Evolutionary conservation across 1,140 invertebrate genomes (phyloP), one percentile per base, ranked within the genome.

Genomic region (Drosophila sp.): DNA sequence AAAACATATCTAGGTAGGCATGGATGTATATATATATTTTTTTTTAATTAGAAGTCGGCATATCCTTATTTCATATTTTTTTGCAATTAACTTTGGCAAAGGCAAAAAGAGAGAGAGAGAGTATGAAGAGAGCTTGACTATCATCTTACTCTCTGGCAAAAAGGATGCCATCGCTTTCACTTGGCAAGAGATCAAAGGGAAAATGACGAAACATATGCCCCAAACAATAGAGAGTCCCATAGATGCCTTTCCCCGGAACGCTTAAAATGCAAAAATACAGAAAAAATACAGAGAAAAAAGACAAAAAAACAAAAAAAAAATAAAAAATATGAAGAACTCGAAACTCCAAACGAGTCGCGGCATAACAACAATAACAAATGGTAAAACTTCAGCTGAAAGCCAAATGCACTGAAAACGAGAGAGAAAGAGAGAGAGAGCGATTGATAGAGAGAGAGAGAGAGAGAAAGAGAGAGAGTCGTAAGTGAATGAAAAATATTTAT

Each of bases 401-500:
- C 75, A 68, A 73, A 67, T 67, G 69, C 68, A 78, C 56, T 56
- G 61, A 77, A 61, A 82, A 57, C 62, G 47, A 47, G 41, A 50
- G 55, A 61, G 33, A 32, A 40, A 54, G 38, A 38, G 58, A 30
- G 44, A 8, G 17, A 65, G 33, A 6, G 17, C 50, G 55, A 5
- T n/a, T 40, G 30, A 66, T 58, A 71, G 35, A 11, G 35, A 47
- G 1, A 50, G 23, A 50, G 44, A 27, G 23, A 4, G 7, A 50
- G 23, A 25, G 23, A 50, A 23, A 50, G 23, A 50, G 44, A 25
- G 2, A 47, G 44, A 47, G 17, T 50, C 44, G 44, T 86, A 86
- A 86, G 83, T 87, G 83, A 86, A 86, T 86, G 83, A 87, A 86
- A 86, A 83, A 80, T 86, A 80, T 89, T 89, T 82, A 89, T 87